A percentile compares a stretch with the other conserved stretches of the same genome.
Evolutionary conservation across 2,888 invertebrate genomes (phyloP).

Genomic region (Sipha maydis): DNA sequence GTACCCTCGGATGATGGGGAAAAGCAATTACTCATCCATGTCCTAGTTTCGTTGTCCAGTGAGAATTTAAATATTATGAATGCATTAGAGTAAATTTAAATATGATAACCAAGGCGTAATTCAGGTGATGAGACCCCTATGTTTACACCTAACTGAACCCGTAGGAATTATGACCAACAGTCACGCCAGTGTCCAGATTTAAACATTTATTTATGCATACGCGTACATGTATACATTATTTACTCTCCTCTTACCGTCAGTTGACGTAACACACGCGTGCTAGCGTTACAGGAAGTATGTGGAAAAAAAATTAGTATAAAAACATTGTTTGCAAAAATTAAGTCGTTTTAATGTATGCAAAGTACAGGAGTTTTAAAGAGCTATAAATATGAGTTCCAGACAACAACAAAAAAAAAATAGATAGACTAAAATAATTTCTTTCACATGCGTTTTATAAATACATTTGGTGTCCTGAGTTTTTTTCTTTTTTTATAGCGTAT

Average conservation of each 20-base stretch:
- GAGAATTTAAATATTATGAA: conserved; percentile 48
- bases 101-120: conserved; percentile 28
- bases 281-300: background rate
- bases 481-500: no score
- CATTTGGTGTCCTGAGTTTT: no score
- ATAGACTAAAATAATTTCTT: background rate
- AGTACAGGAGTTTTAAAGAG: conserved; percentile 13
- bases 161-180: conserved; percentile 36
- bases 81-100: conserved; percentile 49
- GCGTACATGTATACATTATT: no score
- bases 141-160: conserved; percentile 47
- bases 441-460: no score
- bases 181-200: conserved; percentile 44
- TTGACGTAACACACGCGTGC: no score
- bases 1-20: background rate
- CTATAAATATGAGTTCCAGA: background rate
- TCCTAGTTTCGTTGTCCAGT: background rate
- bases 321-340: conserved; percentile 24
- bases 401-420: background rate
- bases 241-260: no score
- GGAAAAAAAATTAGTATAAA: background rate
- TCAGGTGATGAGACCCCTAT: conserved; percentile 45
- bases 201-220: conserved; percentile 21
- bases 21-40: conserved; percentile 52
- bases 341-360: conserved; percentile 36